These are phyloP conservation scores for Sarcoramphus papa DNA, from an alignment of 2,797 vertebrate genomes.

Conservation along the genomic window DNA sequence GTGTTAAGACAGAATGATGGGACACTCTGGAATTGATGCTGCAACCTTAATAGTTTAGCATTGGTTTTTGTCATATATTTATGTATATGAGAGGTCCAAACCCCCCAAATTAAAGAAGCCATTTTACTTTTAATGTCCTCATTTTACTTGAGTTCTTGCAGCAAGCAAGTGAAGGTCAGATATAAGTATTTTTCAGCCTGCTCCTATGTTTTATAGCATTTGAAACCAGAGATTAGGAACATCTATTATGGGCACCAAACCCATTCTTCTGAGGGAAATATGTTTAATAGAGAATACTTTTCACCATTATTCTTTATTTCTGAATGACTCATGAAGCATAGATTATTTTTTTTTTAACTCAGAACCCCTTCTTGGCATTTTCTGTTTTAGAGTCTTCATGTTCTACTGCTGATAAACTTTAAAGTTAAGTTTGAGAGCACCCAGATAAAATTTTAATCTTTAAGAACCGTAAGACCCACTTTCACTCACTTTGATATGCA, in stretches of 20 bases:
- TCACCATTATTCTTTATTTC: conserved; percentile 2
- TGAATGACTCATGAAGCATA: neutral
- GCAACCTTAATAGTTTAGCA: neutral
- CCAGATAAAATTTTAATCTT: neutral
- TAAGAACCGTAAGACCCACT: neutral
- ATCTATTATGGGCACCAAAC: neutral
- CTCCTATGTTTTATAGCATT: neutral
- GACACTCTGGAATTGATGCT: neutral
- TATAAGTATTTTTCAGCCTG: neutral
- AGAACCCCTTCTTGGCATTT: neutral
- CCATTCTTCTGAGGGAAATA: neutral
- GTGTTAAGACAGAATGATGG: neutral
- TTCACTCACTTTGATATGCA: neutral
- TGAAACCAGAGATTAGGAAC: neutral
- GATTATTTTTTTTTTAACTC: neutral
- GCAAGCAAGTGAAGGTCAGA: neutral
- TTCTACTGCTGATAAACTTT: neutral
- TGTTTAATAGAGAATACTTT: conserved; percentile 2
- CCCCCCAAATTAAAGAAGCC: neutral
- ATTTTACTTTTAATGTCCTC: neutral
- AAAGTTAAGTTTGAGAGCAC: neutral
- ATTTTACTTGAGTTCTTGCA: neutral
- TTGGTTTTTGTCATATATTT: neutral
- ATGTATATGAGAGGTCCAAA: neutral
- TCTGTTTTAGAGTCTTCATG: neutral